Percentiles rank a stretch among this genome's conserved stretches.
Conservation (phyloP, 2,113 vertebrate genomes). For the Apodemus sylvaticus region DNA sequence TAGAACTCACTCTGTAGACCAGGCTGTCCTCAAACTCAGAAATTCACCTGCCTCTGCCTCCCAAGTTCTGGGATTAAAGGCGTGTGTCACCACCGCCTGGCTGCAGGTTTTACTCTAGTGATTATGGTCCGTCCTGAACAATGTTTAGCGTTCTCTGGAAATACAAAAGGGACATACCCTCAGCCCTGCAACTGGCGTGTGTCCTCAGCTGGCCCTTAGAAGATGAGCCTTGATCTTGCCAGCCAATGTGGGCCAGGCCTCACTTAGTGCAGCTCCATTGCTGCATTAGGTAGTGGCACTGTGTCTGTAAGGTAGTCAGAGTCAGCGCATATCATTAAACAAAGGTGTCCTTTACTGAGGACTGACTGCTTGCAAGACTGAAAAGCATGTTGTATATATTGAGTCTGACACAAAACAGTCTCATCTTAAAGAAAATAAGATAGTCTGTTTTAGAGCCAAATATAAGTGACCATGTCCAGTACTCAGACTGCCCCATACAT, state of each 20-base stretch:
- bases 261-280: not conserved
- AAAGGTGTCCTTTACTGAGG: not conserved
- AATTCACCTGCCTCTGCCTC: too few species aligned
- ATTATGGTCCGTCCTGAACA: not conserved
- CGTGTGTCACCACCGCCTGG: too few species aligned
- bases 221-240: not conserved
- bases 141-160: not conserved
- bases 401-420: not conserved
- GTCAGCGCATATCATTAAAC: not conserved
- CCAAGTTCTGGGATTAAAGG: too few species aligned
- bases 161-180: not conserved
- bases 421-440: not conserved
- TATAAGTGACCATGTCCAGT: not conserved
- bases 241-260: not conserved
- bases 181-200: not conserved
- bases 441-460: not conserved
- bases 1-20: too few species aligned
- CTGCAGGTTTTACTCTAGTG: not conserved
- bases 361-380: rapidly evolving
- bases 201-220: not conserved
- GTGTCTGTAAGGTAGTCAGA: not conserved
- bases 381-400: not conserved
- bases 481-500: not conserved
- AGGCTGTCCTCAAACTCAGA: too few species aligned
- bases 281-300: not conserved